Evolutionary conservation across 2,888 invertebrate species (phyloP), one percentile per base, ranked within the genome.

Genomic region (Griposia aprilina): DNA sequence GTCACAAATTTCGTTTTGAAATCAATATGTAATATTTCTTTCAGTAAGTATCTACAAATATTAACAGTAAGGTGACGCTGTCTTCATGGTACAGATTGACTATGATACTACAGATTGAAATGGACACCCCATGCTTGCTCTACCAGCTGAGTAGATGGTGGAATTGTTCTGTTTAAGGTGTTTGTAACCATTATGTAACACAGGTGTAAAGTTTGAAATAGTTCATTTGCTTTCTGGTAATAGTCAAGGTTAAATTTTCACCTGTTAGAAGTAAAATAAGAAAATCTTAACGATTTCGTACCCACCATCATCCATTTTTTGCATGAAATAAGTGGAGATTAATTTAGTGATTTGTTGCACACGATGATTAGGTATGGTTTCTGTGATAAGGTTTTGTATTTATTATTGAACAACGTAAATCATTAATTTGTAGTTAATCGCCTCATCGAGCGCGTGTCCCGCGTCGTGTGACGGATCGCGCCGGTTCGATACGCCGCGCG

Each of bases 321-420:
- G 15, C 52, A 20, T 52, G 17, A 78, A 62, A 55, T 36, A 57
- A 59, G 55, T 59, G 45, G 68, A 59, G 17, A 63, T 77, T 77
- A 59, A 50, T 48, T 67, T 59, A 17, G 41, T 52, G 8, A 77
- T 72, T 68, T 23, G 67, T 59, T 62, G 62, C 71, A 82, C 62
- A 52, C 57, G n/a, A 36, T 57, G 66, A 67, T 74, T 74, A 45
- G 23, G n/a, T 59, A 79, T 72, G 36, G 57, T 41, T 55, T 52
- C 11, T 26, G 59, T 26, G 82, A 72, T 68, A 71, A 52, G 52
- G 36, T 50, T 50, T 41, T 57, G 23, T 52, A 36, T 71, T 52
- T 78, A 23, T n/a, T 52, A 72, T 55, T 41, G 26, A 63, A 59
- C 74, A 80, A 57, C 17, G 50, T 50, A 65, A 57, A 72, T 55